phyloP scores from a whole-genome alignment of 1,140 invertebrate genomes.

The Pentalonia nigronervosa region DNA sequence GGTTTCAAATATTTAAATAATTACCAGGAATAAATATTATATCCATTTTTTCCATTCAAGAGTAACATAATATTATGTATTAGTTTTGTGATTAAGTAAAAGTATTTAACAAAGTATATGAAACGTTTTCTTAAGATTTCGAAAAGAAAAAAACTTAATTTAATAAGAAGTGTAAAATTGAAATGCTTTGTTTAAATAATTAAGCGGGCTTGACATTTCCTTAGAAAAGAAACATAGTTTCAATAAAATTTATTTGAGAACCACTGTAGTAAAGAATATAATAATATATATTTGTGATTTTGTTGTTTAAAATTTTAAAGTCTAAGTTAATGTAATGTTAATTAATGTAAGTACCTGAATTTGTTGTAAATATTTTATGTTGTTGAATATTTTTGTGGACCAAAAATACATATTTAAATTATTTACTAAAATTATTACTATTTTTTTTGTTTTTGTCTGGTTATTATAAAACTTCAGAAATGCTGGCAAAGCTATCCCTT shows the following conservation, averaged over 20 bases:
- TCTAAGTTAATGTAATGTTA: slow-evolving; percentile 16
- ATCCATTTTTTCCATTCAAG: background rate
- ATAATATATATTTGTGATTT: slow-evolving; percentile 33
- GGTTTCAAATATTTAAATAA: background rate
- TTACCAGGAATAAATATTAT: background rate
- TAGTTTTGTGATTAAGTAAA: background rate
- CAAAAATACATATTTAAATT: slow-evolving; percentile 43
- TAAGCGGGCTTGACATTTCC: background rate
- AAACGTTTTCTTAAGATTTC: background rate
- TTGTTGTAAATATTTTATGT: slow-evolving; percentile 40
- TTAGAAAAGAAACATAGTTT: background rate
- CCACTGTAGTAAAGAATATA: background rate
- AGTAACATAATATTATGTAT: slow-evolving; percentile 22
- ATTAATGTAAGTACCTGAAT: slow-evolving; percentile 37
- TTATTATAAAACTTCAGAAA: background rate
- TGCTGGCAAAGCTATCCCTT: background rate
- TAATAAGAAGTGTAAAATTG: background rate
- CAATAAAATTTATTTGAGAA: background rate
- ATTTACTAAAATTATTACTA: background rate
- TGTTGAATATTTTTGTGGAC: slow-evolving; percentile 45
- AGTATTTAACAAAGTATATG: too few relatives aligned
- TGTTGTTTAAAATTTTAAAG: slow-evolving; percentile 24
- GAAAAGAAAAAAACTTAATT: background rate
- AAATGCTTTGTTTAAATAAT: background rate
- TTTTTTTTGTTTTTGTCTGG: background rate